Evolutionary conservation across 2,888 invertebrate genomes (phyloP), one percentile per base, ranked within the genome.

Genomic region (Thalpophila matura): DNA sequence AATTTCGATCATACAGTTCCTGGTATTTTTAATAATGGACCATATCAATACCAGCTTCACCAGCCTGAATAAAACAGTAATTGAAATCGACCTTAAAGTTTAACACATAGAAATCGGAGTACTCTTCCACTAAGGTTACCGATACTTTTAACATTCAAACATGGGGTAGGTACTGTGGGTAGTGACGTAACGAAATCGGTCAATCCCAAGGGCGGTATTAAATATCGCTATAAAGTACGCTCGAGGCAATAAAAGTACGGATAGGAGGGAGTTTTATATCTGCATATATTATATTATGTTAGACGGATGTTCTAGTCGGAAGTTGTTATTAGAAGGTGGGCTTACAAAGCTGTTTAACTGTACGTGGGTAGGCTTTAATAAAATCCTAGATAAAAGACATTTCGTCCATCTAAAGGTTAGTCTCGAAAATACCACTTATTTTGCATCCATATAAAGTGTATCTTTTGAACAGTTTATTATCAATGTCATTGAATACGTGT

Each of bases 141-240:
- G 40, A 60, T 60, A 69, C 54, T 68, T 50, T 62, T 57, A 68
- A 74, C 53, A 69, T 74, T 46, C 33, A 74, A 54, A 47, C 26
- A 16, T 43, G n/a, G 54, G 40, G 50, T n/a, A n/a, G n/a, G n/a
- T n/a, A n/a, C n/a, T n/a, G n/a, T n/a, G 47, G 42, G 51, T 47
- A 40, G 42, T 64, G 77, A 76, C 68, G 65, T 61, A 46, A 62
- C 51, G 24, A 74, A 78, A 77, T 77, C 78, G 66, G 63, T 59
- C 63, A 67, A 70, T 73, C 79, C 65, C 70, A 47, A 43, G 74
- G 60, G 70, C 27, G 65, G 62, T 63, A 74, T 76, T 74, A 77
- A 64, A 77, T 70, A 74, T 74, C 53, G 60, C 59, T 49, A 74
- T 78, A 78, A 78, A 79, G 59, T 68, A 27, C 54, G 57, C 45